Evolutionary conservation across 2,888 invertebrate genomes (phyloP).

Genomic region (Frankliniella intonsa): DNA sequence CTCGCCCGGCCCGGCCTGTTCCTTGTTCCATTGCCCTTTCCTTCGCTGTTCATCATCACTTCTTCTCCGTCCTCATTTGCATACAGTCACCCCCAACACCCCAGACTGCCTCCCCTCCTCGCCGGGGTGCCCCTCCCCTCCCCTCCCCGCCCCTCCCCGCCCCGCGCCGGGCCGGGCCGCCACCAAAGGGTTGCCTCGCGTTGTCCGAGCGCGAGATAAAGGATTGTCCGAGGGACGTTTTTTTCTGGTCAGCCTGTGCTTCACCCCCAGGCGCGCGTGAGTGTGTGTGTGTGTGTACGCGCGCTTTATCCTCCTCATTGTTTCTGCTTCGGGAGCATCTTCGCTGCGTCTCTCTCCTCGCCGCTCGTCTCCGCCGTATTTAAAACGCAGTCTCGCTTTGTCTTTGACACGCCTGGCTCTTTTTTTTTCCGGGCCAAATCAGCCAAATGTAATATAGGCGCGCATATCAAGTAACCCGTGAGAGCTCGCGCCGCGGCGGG

Average conservation of each 20-base stretch:
- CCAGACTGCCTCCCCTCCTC: neutral
- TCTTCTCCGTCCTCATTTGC: conserved; percentile 22
- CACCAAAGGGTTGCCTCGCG: neutral
- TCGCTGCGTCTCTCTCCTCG: neutral
- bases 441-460: neutral
- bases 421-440: neutral
- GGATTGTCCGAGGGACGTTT: neutral
- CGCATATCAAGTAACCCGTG: neutral
- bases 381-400: neutral
- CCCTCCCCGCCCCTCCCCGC: neutral
- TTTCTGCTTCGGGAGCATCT: conserved; percentile 10
- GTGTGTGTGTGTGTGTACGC: neutral
- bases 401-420: neutral
- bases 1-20: too few species aligned
- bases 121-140: neutral
- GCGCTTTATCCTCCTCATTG: neutral
- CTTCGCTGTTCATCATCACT: neutral
- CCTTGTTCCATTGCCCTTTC: conserved; percentile 12
- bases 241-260: conserved; percentile 3
- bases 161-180: neutral
- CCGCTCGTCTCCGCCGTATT: neutral
- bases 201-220: conserved; percentile 5
- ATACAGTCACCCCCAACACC: neutral
- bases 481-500: neutral
- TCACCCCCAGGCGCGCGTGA: neutral